phyloP scores from a whole-genome alignment of 2,888 invertebrate species.

The Himalopsyche kuldschensis region DNA sequence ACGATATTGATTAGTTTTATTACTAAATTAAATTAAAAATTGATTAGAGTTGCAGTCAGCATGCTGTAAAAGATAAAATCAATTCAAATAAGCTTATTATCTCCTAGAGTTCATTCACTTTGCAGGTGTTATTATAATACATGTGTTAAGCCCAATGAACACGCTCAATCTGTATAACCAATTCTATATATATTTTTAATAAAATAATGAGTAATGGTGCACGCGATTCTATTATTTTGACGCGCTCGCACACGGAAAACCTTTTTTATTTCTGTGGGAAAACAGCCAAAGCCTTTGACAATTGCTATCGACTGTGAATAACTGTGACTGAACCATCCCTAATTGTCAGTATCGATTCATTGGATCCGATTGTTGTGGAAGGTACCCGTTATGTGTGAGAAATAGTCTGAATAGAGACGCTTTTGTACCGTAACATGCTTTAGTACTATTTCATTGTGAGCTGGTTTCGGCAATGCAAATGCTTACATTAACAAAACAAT shows the following conservation, averaged over 20 bases:
- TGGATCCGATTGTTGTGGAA: conserved; percentile 18
- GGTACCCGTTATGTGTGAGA: conserved; percentile 27
- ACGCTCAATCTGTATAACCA: neutral
- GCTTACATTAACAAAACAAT: neutral
- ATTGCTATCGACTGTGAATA: conserved; percentile 7
- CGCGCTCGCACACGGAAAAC: neutral
- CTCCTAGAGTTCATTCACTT: neutral
- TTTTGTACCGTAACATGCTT: neutral
- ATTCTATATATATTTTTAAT: conserved; percentile 1
- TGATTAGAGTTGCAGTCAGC: neutral
- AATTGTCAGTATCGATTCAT: conserved; percentile 29
- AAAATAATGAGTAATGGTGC: neutral
- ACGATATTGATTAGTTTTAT: no score
- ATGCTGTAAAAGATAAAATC: neutral
- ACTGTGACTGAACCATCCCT: conserved; percentile 30
- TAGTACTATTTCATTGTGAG: neutral
- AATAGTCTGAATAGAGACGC: neutral
- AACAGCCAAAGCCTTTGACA: conserved; percentile 1
- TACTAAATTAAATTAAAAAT: no score
- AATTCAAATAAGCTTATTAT: neutral
- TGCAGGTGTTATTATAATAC: neutral
- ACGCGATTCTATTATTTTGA: conserved; percentile 24
- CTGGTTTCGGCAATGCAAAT: neutral
- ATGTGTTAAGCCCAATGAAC: neutral
- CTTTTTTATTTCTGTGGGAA: conserved; percentile 29